These are phyloP conservation scores for Pangasius macronema DNA, from an alignment of 2,797 vertebrate genomes.

Conservation along the genomic window DNA sequence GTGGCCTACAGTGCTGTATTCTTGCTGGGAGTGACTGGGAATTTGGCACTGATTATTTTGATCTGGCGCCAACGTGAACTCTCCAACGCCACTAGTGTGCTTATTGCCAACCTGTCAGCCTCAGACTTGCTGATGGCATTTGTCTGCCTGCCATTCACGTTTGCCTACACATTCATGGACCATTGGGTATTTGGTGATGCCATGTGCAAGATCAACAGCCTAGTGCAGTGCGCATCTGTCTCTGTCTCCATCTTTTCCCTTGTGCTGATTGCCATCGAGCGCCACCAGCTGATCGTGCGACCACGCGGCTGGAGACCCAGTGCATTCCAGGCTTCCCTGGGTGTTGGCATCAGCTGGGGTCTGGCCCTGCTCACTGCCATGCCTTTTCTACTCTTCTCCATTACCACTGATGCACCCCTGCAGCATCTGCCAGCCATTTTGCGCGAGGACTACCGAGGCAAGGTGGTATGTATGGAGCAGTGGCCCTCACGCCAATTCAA, in stretches of 20 bases:
- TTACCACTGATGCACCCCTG: conserved; percentile 80
- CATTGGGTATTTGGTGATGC: conserved; percentile 86
- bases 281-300: conserved; percentile 85
- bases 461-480: conserved; percentile 81
- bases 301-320: conserved; percentile 83
- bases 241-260: conserved; percentile 85
- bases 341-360: conserved; percentile 80
- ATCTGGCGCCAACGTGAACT: conserved; percentile 84
- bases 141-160: conserved; percentile 86
- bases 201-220: conserved; percentile 86
- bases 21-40: conserved; percentile 82
- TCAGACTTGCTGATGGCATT: conserved; percentile 83
- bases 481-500: conserved; percentile 80
- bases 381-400: conserved; percentile 80
- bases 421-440: conserved; percentile 71
- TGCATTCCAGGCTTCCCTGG: conserved; percentile 81
- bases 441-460: conserved; percentile 78
- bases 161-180: conserved; percentile 87
- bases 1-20: conserved; percentile 83
- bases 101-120: conserved; percentile 86
- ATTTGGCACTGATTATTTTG: conserved; percentile 81
- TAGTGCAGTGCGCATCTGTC: conserved; percentile 83
- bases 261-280: conserved; percentile 84
- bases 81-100: conserved; percentile 86
- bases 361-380: conserved; percentile 78